These are phyloP conservation scores for Chloroceryle inda DNA, from an alignment of 2,797 vertebrate species.

Conservation along the genomic window DNA sequence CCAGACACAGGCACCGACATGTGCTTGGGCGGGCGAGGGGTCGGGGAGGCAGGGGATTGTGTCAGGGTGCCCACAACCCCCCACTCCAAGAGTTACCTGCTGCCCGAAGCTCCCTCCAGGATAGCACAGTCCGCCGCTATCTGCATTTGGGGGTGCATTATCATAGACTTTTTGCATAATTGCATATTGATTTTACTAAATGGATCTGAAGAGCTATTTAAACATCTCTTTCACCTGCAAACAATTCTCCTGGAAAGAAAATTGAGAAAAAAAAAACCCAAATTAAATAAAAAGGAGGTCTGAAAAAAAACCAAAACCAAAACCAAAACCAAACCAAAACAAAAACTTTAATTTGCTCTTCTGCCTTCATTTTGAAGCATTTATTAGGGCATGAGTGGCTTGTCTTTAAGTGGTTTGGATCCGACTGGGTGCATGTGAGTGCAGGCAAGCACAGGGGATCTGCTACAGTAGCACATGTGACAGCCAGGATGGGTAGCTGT, in stretches of 20 bases:
- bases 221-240: constrained; percentile 12
- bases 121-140: background rate
- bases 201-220: constrained; percentile 27
- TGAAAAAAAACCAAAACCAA: background rate
- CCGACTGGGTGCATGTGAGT: background rate
- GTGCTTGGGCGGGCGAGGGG: constrained; percentile 80
- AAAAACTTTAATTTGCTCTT: too few species aligned
- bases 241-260: background rate
- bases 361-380: fast-evolving
- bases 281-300: too few species aligned
- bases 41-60: background rate
- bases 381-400: background rate
- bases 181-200: constrained; percentile 65
- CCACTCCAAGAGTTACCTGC: background rate
- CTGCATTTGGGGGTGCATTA: background rate
- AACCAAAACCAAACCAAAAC: too few species aligned
- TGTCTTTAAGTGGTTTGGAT: background rate
- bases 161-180: constrained; percentile 33
- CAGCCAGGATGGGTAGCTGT: background rate
- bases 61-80: background rate
- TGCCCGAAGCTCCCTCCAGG: background rate
- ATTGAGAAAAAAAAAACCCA: too few species aligned
- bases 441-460: background rate
- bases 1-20: background rate
- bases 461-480: fast-evolving